These are phyloP conservation scores for Cylindroiulus punctatus DNA, from an alignment of 2,888 invertebrate species.

Conservation along the genomic window DNA sequence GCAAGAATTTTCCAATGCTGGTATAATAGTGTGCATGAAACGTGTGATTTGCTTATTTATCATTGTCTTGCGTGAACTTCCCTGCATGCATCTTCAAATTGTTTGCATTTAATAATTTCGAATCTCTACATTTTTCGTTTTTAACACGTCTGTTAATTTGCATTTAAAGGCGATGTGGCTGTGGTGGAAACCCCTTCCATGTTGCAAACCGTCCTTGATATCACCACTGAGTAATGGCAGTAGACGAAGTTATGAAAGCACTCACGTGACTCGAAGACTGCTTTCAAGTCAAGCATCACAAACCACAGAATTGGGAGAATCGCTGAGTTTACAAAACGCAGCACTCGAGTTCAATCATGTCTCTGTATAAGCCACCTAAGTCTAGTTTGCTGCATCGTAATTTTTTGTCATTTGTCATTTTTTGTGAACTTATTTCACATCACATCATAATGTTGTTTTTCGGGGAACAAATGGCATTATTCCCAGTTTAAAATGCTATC, in stretches of 20 bases:
- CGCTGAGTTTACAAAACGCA: conserved; percentile 22
- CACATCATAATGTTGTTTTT: too few relatives aligned
- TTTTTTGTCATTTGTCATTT: not conserved
- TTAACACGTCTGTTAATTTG: not conserved
- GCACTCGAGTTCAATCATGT: not conserved
- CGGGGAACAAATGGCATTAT: too few relatives aligned
- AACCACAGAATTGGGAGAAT: conserved; percentile 48
- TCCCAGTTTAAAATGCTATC: too few relatives aligned
- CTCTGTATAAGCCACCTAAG: not conserved
- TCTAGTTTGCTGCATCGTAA: too few relatives aligned
- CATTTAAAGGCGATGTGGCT: conserved; percentile 48
- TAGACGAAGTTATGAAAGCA: not conserved
- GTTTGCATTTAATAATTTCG: not conserved
- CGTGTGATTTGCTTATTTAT: too few relatives aligned
- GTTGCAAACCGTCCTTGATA: not conserved
- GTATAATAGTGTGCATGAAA: too few relatives aligned
- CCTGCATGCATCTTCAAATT: too few relatives aligned
- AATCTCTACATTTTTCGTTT: not conserved
- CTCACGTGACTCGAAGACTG: not conserved
- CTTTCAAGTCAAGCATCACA: conserved; percentile 49
- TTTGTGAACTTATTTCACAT: not conserved
- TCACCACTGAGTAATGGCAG: not conserved
- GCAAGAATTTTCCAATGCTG: too few relatives aligned
- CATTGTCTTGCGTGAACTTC: too few relatives aligned
- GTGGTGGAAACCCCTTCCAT: conserved; percentile 37